phyloP scores from a whole-genome alignment of 1,140 invertebrate species.

The Holcopasites calliopsidis region DNA sequence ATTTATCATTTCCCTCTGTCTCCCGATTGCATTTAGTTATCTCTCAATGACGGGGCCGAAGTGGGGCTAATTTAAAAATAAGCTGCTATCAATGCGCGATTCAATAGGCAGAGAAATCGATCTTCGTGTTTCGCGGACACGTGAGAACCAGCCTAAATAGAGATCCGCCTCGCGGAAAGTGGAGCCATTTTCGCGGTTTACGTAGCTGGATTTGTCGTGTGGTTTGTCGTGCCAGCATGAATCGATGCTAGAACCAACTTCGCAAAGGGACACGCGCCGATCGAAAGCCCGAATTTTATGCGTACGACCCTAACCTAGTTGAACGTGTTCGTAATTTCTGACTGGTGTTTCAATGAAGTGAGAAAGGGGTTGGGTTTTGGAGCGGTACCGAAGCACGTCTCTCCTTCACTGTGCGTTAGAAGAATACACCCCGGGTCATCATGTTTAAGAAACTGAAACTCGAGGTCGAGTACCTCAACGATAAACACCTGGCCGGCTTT shows the following conservation, averaged over 20 bases:
- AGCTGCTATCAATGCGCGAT: neutral
- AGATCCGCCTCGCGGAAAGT: neutral
- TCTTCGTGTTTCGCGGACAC: neutral
- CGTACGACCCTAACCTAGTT: neutral
- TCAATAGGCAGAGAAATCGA: neutral
- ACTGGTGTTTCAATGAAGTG: neutral
- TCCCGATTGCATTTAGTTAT: too few species aligned
- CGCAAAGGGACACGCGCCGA: neutral
- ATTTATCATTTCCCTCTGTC: too few species aligned
- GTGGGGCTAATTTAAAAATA: neutral
- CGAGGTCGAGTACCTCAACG: conserved; percentile 87
- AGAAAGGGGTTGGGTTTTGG: neutral
- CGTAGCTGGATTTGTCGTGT: too few species aligned
- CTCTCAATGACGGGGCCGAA: too few species aligned
- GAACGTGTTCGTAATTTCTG: neutral
- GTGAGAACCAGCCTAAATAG: conserved; percentile 18
- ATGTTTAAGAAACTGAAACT: conserved; percentile 77
- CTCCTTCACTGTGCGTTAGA: too few species aligned
- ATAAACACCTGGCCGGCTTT: conserved; percentile 92
- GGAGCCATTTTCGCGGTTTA: neutral
- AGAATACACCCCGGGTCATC: neutral
- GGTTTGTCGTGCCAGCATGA: neutral
- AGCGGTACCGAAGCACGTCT: too few species aligned
- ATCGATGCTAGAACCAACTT: neutral
- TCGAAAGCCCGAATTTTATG: neutral